Conservation (phyloP, 2,113 vertebrate genomes). For the Dunckerocampus dactyliophorus region DNA sequence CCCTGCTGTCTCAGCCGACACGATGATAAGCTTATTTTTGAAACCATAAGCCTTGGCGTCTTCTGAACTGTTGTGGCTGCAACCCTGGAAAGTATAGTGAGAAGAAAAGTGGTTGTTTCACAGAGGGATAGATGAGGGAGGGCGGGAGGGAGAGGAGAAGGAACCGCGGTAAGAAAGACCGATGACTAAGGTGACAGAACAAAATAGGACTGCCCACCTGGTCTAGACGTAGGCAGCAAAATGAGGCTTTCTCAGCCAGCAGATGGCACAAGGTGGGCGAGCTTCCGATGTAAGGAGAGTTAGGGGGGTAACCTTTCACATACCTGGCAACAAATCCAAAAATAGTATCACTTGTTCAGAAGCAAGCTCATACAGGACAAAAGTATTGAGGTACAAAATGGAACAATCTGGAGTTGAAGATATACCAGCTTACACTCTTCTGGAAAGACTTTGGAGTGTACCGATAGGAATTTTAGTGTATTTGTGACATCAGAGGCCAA, state of each 20-base stretch:
- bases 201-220: slow-evolving; percentile 76
- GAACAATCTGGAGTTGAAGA: no score
- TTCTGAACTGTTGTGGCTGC: slow-evolving; percentile 91
- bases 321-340: slow-evolving; percentile 71
- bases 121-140: slow-evolving; percentile 11
- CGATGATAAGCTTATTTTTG: slow-evolving; percentile 95
- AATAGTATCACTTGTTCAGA: slow-evolving; percentile 8
- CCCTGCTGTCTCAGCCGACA: slow-evolving; percentile 94
- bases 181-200: slow-evolving; percentile 51
- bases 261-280: slow-evolving; percentile 94
- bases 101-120: background rate
- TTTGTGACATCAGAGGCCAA: no score
- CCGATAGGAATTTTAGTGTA: no score
- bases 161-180: slow-evolving; percentile 18
- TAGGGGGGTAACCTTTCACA: slow-evolving; percentile 93
- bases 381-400: no score
- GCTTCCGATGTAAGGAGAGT: slow-evolving; percentile 94
- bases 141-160: slow-evolving; percentile 12
- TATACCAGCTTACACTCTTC: no score
- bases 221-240: slow-evolving; percentile 92
- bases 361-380: no score
- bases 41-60: slow-evolving; percentile 97
- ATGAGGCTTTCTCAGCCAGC: slow-evolving; percentile 83
- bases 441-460: no score
- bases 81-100: slow-evolving; percentile 75